phyloP scores from a whole-genome alignment of 2,113 vertebrate genomes.

The Varanus salvator region DNA sequence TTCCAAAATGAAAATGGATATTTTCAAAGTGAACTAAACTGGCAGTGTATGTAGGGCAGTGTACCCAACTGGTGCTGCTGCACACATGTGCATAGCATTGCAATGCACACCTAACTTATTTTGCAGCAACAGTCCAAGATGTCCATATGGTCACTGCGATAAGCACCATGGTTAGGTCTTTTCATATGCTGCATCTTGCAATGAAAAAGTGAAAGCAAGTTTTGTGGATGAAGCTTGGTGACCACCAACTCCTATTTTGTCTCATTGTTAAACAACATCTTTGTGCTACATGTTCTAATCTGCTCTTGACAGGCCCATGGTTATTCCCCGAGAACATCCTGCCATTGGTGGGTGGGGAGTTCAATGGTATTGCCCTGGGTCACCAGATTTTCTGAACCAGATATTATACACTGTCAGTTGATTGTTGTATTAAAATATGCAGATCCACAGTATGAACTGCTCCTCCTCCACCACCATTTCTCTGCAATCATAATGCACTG shows the following conservation, averaged over 20 bases:
- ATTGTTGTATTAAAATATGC: slow-evolving; percentile 5
- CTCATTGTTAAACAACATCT: not conserved
- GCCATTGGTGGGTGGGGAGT: not conserved
- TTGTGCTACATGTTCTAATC: slow-evolving; percentile 19
- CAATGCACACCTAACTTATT: not conserved
- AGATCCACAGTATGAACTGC: slow-evolving; percentile 18
- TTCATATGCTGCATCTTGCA: not conserved
- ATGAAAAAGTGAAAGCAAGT: not conserved
- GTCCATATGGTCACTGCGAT: not conserved
- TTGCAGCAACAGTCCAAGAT: not conserved
- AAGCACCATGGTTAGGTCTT: not conserved
- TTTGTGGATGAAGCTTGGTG: not conserved
- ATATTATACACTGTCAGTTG: not conserved
- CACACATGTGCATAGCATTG: not conserved
- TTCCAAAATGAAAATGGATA: not conserved
- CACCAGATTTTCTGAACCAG: not conserved
- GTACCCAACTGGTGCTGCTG: too few species aligned
- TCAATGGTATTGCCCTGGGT: not conserved
- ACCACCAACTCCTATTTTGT: not conserved
- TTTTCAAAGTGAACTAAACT: not conserved
- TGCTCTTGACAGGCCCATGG: not conserved
- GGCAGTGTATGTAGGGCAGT: not conserved
- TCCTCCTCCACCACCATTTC: slow-evolving; percentile 7
- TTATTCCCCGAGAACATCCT: not conserved
- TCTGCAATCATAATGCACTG: not conserved